Evolutionary conservation across 2,113 vertebrate species (phyloP), one percentile per base, ranked within the genome.

Genomic region (Anoplopoma fimbria): DNA sequence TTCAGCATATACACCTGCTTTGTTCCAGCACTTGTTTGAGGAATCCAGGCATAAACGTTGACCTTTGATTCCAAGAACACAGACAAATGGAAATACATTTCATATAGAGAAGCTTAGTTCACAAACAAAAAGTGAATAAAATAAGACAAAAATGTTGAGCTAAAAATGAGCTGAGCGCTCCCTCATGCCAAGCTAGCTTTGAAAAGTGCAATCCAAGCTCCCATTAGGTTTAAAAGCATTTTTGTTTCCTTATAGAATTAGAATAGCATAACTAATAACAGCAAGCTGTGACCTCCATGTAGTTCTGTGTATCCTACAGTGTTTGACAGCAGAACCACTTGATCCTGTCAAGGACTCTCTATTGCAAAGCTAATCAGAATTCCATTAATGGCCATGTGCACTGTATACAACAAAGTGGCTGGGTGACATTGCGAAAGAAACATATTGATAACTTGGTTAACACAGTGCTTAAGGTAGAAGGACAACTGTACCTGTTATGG

Each of bases 301-400:
- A 47, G 25, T 33, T 75, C 33, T 38, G 2, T 58, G 31, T 6
- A 34, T 14, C 33, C 15, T 27, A 19, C 7, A 7, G 49, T 78
- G 55, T 84, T 45, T 75, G 74, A 81, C 74, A 71, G 63, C 51
- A 75, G 29, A 63, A 57, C 21, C 55, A 36, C 45, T 81, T 71
- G 23, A 71, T 77, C 72, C n/a, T 71, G 23, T 19, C 72, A 85
- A 78, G 69, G 69, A 55, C 71, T 85, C 70, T 40, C 69, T 62
- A 8, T 62, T 84, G 69, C 86, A 76, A 36, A 45, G 63, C 65
- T 64, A 75, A 90, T 72, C 27, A 79, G 73, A 87, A 75, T 72
- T 47, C 31, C n/a, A 49, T 81, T 55, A 49, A 83, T 60, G 36
- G 45, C 27, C 58, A 74, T 63, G 70, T 42, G 57, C 74, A 64